These are phyloP conservation scores for Eupeodes corollae DNA, from an alignment of 1,140 invertebrate species.

Conservation along the genomic window DNA sequence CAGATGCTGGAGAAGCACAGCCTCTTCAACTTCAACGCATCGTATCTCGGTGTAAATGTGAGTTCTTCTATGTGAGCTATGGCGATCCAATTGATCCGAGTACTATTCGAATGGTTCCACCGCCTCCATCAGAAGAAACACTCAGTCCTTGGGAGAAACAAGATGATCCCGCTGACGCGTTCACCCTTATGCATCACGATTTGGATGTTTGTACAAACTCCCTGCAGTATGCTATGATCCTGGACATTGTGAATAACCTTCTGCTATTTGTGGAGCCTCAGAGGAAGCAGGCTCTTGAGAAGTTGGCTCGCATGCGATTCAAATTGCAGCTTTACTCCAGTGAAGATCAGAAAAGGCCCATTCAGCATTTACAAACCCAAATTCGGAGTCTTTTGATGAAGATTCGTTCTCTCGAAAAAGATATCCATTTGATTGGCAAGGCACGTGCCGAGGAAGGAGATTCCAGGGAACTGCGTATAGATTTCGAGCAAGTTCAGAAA, in stretches of 20 bases:
- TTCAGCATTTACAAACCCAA: conserved; percentile 80
- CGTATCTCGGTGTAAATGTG: conserved; percentile 91
- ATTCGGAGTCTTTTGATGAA: conserved; percentile 71
- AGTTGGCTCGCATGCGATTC: conserved; percentile 84
- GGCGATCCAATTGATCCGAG: conserved; percentile 69
- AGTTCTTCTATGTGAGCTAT: conserved; percentile 95
- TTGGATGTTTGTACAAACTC: conserved; percentile 95
- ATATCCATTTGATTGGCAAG: conserved; percentile 81
- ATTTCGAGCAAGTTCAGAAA: conserved; percentile 54
- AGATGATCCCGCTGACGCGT: conserved; percentile 87
- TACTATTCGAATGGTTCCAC: conserved; percentile 50
- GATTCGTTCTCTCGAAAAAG: conserved; percentile 73
- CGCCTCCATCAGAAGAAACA: conserved; percentile 55
- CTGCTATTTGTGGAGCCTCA: conserved; percentile 93
- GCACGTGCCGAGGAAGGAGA: conserved; percentile 60
- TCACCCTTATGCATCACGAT: conserved; percentile 97
- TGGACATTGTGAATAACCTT: conserved; percentile 96
- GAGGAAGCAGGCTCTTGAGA: conserved; percentile 79
- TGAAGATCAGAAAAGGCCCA: conserved; percentile 83
- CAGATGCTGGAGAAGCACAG: conserved; percentile 33
- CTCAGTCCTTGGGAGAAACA: conserved; percentile 58
- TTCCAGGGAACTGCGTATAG: conserved; percentile 54
- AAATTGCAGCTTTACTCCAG: conserved; percentile 80
- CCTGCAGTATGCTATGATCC: conserved; percentile 86
- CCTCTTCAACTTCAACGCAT: conserved; percentile 78